Conservation (phyloP, 2,888 invertebrate genomes). For the Mesopsocus fuscifrons region DNA sequence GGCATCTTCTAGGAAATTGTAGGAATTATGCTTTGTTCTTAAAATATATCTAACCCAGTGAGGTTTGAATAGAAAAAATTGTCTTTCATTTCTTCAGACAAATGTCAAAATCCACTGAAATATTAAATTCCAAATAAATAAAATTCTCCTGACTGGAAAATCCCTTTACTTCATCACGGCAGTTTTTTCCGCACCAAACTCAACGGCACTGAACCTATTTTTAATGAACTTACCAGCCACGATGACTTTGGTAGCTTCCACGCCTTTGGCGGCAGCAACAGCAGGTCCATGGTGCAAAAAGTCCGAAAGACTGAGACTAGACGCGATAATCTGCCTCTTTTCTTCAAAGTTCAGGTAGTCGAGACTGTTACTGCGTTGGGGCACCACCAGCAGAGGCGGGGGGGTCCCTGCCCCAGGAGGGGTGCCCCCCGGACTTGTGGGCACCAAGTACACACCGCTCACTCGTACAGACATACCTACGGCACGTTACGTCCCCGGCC, state of each 20-base stretch:
- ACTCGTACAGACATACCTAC: constrained; percentile 5
- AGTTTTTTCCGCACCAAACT: no score
- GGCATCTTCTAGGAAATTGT: no score
- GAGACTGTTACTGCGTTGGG: constrained; percentile 62
- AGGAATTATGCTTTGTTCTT: no score
- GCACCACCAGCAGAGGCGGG: constrained; percentile 28
- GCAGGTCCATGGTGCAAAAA: constrained; percentile 49
- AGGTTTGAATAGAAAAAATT: no score
- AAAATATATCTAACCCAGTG: no score
- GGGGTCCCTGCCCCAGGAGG: constrained; percentile 13
- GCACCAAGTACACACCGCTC: constrained; percentile 8
- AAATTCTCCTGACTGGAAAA: no score
- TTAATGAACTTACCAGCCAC: constrained; percentile 28
- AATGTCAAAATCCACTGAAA: no score
- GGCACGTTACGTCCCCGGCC: no score
- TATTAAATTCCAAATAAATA: no score
- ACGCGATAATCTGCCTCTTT: constrained; percentile 74
- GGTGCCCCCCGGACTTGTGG: constrained; percentile 2
- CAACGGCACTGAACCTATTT: no score
- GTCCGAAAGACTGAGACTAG: constrained; percentile 69
- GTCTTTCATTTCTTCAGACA: no score
- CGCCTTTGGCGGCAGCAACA: constrained; percentile 28
- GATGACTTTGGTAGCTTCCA: constrained; percentile 23
- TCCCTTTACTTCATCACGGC: no score
- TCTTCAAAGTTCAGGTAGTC: constrained; percentile 84